Base-by-base conservation (phyloP, 2,888 invertebrate species). In the Agrochola lychnidis region DNA sequence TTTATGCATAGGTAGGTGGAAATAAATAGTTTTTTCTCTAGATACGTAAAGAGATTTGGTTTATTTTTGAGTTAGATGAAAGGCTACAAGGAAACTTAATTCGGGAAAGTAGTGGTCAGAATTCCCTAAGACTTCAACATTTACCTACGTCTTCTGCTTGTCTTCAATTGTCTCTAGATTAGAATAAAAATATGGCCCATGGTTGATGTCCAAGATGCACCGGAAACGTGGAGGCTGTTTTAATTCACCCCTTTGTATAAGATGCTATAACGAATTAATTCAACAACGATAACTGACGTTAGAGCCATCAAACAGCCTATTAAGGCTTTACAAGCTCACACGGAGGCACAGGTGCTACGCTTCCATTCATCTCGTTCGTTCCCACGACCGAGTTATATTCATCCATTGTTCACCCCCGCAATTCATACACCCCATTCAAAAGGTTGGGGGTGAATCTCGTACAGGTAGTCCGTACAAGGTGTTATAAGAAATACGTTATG, bases 391-490 rank as follows among this genome's bases (percentile, higher is more conserved):
- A 87, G 83, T 90, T 92, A 91, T 92, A 90, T 88, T 87, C 88
- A 88, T 87, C 71, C 83, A 93, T 94, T 94, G 93, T 93, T 89
- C 90, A 90, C 95, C 95, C 94, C 91, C 91, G 92, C 90, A 91
- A 92, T 92, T 92, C 91, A 91, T 91, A 91, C 89, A 91, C 57
- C 89, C 90, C 88, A 90, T 90, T 90, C 87, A 89, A 91, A 93
- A 94, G 93, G 91, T 94, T 93, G 94, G 91, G 95, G 95, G 94
- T 95, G 94, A 94, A 92, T 88, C 89, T 92, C 89, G 78, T 89
- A 91, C 95, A 95, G 95, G 94, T 94, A 95, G 93, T 84, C 81
- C 73, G 83, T 87, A 86, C 87, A 90, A 91, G 90, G 89, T 90
- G 91, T 87, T 88, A 81, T 87, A 87, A 82, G 85, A 91, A 92